phyloP scores from a whole-genome alignment of 2,113 vertebrate species.

The Poecile atricapillus region DNA sequence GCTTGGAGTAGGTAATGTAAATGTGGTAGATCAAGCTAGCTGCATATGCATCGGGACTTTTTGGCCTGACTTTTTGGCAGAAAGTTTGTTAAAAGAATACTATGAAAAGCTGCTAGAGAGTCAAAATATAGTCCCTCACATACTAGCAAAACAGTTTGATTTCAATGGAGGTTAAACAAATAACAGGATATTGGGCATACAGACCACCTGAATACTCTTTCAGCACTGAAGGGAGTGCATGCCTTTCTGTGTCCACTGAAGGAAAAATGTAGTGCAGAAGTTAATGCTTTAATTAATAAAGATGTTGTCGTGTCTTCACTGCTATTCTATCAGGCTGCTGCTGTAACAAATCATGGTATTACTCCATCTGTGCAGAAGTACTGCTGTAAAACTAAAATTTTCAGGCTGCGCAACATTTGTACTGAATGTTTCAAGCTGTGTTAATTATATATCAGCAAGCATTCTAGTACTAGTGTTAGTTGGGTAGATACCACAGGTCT shows the following conservation, averaged over 20 bases:
- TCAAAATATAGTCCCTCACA: background rate
- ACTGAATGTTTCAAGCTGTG: constrained; percentile 29
- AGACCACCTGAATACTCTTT: background rate
- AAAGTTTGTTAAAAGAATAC: background rate
- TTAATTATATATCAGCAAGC: background rate
- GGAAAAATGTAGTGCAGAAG: background rate
- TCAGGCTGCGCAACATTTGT: background rate
- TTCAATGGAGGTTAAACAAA: background rate
- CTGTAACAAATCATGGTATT: background rate
- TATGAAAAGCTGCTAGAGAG: constrained; percentile 4
- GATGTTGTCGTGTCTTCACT: background rate
- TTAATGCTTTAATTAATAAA: background rate
- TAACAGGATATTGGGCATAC: background rate
- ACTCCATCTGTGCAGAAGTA: background rate
- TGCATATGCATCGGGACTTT: background rate
- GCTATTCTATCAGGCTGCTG: background rate
- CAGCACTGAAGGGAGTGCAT: background rate
- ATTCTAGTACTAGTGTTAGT: background rate
- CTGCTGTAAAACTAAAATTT: constrained; percentile 24
- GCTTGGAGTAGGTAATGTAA: background rate
- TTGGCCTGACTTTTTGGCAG: background rate
- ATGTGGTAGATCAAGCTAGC: background rate
- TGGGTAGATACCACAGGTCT: background rate
- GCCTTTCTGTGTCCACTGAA: background rate
- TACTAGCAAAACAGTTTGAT: background rate